A percentile compares a stretch with the other conserved stretches of the same genome.
phyloP scores from a whole-genome alignment of 2,797 vertebrate species.

The Acrossocheilus fasciatus region DNA sequence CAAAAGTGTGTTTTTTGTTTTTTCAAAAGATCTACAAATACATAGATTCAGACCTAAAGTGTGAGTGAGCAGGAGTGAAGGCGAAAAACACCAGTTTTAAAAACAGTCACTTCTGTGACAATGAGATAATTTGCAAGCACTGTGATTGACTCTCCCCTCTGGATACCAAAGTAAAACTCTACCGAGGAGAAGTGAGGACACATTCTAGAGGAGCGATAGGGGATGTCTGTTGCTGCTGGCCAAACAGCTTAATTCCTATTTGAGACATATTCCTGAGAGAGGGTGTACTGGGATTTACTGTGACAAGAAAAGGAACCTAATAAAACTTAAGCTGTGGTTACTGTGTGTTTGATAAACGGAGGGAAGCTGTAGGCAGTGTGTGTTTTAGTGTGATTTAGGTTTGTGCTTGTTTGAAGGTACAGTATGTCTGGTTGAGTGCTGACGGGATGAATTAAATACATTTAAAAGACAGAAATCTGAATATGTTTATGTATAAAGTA shows the following conservation, averaged over 20 bases:
- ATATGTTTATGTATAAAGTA: neutral
- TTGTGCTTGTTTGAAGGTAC: conserved; percentile 28
- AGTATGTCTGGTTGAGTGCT: conserved; percentile 3
- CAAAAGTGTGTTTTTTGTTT: neutral
- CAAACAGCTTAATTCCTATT: conserved; percentile 47
- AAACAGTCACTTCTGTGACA: conserved; percentile 42
- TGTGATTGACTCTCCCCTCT: conserved; percentile 17
- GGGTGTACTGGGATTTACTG: conserved; percentile 41
- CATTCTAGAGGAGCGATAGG: conserved; percentile 2
- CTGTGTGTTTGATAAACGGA: conserved; percentile 30
- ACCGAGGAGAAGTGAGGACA: neutral
- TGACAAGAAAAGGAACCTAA: conserved; percentile 51
- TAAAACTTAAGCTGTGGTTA: conserved; percentile 41
- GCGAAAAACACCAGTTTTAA: neutral
- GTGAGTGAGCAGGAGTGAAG: conserved; percentile 30
- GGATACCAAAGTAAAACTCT: conserved; percentile 48
- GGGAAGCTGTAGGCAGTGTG: conserved; percentile 24
- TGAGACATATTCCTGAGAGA: conserved; percentile 51
- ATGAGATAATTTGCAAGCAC: conserved; percentile 45
- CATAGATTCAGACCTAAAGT: conserved; percentile 24
- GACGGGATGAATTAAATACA: neutral
- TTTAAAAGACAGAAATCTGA: neutral
- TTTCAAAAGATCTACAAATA: conserved; percentile 42
- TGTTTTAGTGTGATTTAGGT: conserved; percentile 34
- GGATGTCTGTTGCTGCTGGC: conserved; percentile 33